phyloP scores from a whole-genome alignment of 2,888 invertebrate species.

The Apodemia zela region DNA sequence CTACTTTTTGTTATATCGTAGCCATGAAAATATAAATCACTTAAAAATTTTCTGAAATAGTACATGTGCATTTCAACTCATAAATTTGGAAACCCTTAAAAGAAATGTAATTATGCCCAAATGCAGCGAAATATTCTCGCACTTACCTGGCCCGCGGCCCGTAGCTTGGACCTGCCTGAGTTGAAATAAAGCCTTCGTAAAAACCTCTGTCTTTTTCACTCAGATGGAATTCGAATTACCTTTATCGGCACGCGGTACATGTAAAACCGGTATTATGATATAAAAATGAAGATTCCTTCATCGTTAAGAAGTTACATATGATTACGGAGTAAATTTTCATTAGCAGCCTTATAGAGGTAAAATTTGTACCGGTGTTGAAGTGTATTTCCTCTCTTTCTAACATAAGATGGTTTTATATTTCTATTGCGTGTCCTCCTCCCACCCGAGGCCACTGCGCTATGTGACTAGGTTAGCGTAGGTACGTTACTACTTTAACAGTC shows the following conservation, averaged over 20 bases:
- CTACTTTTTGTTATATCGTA: too few relatives aligned
- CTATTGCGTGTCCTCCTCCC: constrained; percentile 62
- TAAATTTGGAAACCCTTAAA: too few relatives aligned
- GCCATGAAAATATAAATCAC: too few relatives aligned
- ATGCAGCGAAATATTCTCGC: not conserved
- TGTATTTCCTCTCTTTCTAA: constrained; percentile 48
- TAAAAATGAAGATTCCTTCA: constrained; percentile 46
- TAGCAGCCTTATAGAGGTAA: constrained; percentile 62
- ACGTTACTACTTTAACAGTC: constrained; percentile 65
- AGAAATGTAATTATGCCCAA: too few relatives aligned
- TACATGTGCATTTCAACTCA: too few relatives aligned
- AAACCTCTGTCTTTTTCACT: constrained; percentile 72
- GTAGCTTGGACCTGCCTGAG: constrained; percentile 42
- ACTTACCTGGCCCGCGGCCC: constrained; percentile 43
- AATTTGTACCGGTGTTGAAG: constrained; percentile 48
- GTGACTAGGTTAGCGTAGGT: constrained; percentile 47
- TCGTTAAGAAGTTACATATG: constrained; percentile 47
- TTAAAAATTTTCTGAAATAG: too few relatives aligned
- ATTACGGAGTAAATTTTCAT: constrained; percentile 53
- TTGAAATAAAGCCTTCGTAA: constrained; percentile 39
- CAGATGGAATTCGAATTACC: constrained; percentile 73
- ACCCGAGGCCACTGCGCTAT: constrained; percentile 52
- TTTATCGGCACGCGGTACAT: constrained; percentile 71
- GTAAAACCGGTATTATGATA: constrained; percentile 70
- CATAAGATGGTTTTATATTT: constrained; percentile 43